Conservation (phyloP, 2,797 vertebrate genomes). For the Alosa sapidissima region DNA sequence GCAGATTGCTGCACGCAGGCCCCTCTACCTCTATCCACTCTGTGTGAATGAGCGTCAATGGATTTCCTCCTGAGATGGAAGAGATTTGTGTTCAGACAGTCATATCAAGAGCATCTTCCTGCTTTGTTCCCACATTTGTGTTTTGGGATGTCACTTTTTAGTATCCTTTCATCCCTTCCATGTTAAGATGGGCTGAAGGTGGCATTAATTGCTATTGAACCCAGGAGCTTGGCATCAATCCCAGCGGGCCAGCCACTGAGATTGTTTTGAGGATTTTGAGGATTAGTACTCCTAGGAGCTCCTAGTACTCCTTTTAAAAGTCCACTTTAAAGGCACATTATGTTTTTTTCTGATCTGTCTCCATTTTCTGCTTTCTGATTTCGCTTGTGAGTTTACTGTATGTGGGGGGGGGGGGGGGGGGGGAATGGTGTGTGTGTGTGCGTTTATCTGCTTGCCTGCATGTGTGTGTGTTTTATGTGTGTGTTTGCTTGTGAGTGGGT, state of each 20-base stretch:
- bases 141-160: not conserved
- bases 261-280: not conserved
- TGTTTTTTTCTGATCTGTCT: not conserved
- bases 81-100: slow-evolving; percentile 42
- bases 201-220: not conserved
- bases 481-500: too few relatives aligned
- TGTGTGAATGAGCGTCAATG: slow-evolving; percentile 55
- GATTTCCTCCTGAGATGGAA: slow-evolving; percentile 50
- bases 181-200: not conserved
- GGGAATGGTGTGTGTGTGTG: too few relatives aligned
- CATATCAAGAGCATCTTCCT: slow-evolving; percentile 37
- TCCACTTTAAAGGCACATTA: not conserved
- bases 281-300: not conserved
- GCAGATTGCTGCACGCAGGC: slow-evolving; percentile 37
- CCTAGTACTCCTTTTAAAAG: not conserved
- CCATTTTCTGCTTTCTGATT: too few relatives aligned
- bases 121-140: not conserved
- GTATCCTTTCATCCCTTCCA: not conserved
- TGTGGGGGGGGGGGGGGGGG: too few relatives aligned
- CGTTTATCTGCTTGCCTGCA: too few relatives aligned
- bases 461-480: too few relatives aligned
- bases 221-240: not conserved
- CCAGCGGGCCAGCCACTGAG: not conserved
- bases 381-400: too few relatives aligned
- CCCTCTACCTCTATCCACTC: slow-evolving; percentile 40